Conservation (phyloP, 2,888 invertebrate species). For the Molanna angustata region DNA sequence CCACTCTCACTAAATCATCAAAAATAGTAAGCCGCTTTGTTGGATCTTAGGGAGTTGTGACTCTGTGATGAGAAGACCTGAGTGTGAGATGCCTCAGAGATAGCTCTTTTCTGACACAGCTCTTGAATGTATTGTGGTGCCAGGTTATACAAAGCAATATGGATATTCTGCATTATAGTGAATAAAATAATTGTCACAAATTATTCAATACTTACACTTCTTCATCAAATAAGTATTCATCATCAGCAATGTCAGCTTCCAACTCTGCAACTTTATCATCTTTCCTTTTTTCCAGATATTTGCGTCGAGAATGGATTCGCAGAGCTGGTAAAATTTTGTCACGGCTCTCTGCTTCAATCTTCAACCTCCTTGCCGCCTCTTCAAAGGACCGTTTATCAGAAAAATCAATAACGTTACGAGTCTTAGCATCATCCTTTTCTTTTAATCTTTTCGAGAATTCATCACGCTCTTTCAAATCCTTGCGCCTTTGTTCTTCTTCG, state of each 20-base stretch:
- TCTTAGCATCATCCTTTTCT: conserved; percentile 84
- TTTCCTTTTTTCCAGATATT: conserved; percentile 94
- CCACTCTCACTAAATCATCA: no score
- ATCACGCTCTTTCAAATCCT: conserved; percentile 89
- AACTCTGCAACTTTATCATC: conserved; percentile 94
- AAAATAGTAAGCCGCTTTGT: no score
- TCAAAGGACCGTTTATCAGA: conserved; percentile 69
- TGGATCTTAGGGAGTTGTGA: no score
- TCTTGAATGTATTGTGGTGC: no score
- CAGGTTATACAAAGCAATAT: no score
- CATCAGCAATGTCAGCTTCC: conserved; percentile 92
- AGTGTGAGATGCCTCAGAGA: no score
- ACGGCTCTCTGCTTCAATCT: conserved; percentile 81
- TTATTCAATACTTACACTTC: conserved; percentile 63
- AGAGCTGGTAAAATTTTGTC: conserved; percentile 85
- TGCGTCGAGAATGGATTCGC: conserved; percentile 85
- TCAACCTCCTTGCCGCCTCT: conserved; percentile 88
- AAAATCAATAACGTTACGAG: conserved; percentile 72
- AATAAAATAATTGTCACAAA: no score
- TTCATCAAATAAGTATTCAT: conserved; percentile 92
- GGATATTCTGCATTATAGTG: no score
- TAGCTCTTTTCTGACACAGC: no score
- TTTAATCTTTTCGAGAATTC: conserved; percentile 88
- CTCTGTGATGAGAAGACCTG: no score
- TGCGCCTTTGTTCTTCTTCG: conserved; percentile 74